Evolutionary conservation across 2,888 invertebrate species (phyloP), one percentile per base, ranked within the genome.

Genomic region (Galeruca laticollis): DNA sequence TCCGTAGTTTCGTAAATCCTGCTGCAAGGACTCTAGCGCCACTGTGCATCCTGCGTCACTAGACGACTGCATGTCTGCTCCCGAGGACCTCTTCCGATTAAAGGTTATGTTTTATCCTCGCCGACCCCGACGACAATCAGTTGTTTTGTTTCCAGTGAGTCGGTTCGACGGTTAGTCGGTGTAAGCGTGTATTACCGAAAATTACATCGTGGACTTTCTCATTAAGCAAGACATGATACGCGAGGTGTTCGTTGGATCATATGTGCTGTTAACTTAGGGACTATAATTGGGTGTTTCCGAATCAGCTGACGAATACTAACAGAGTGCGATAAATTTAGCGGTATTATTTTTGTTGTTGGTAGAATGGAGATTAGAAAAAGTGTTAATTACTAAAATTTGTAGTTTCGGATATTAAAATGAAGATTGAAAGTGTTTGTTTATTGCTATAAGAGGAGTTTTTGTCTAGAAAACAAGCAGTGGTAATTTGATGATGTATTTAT

Each of bases 291-390:
- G 21, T 54, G 61, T 62, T 51, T 40, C 37, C 11, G 13, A 49
- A 64, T 69, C 60, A 67, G 62, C 69, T 65, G 67, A 60, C 67
- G 60, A 21, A 52, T 51, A 21, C 33, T 31, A 6, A 47, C 59
- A 37, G 11, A 18, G 49, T 68, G 77, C 73, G 77, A 76, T 79
- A 79, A 74, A 74, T 80, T 80, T 79, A 80, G 79, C 79, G 68
- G 73, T 77, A 76, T 78, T 81, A 80, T 79, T 81, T 81, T 79
- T 78, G 77, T 51, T 43, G 59, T 37, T 21, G 62, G 56, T n/a
- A 26, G 6, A 26, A 26, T 26, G 26, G 26, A 26, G 26, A 26
- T n/a, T n/a, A n/a, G n/a, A n/a, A n/a, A n/a, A n/a, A n/a, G n/a
- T n/a, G 71, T 66, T 69, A 60, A 71, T 69, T 66, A 62, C 37